Evolutionary conservation across 2,797 vertebrate species (phyloP).

Genomic region (Phoebastria nigripes): DNA sequence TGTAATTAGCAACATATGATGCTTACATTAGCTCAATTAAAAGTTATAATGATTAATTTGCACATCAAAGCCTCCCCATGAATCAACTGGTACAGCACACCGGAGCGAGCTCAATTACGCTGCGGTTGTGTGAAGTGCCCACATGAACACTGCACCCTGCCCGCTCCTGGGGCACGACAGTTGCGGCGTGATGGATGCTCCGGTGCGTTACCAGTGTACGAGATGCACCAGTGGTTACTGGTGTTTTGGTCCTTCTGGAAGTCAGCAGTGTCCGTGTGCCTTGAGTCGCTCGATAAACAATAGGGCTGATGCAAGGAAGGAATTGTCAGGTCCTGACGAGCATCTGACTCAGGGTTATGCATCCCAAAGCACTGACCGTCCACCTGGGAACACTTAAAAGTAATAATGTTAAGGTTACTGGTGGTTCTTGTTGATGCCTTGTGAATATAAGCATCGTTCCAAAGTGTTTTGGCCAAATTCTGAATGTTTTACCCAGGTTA

Average conservation of each 20-base stretch:
- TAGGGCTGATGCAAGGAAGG: too few relatives aligned
- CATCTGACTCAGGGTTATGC: accelerated
- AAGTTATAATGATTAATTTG: constrained; percentile 65
- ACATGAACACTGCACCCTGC: accelerated
- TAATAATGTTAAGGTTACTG: too few relatives aligned
- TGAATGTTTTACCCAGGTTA: not conserved
- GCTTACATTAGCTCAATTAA: constrained; percentile 54
- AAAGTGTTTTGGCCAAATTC: not conserved
- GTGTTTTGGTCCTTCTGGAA: not conserved
- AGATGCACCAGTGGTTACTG: not conserved
- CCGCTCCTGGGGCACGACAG: not conserved
- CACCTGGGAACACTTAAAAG: not conserved
- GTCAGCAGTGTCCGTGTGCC: not conserved
- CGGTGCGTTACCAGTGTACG: accelerated
- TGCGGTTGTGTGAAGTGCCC: not conserved
- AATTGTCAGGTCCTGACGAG: not conserved
- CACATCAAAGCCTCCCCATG: constrained; percentile 31
- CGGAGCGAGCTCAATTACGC: not conserved
- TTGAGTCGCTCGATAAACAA: accelerated
- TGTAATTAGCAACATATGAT: constrained; percentile 64
- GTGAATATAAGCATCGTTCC: not conserved
- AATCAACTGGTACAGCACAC: not conserved
- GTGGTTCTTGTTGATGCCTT: not conserved
- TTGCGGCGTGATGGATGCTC: accelerated
- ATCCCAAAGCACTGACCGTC: not conserved